These are phyloP conservation scores for Drepana falcataria DNA, from an alignment of 2,888 invertebrate genomes.

Conservation along the genomic window DNA sequence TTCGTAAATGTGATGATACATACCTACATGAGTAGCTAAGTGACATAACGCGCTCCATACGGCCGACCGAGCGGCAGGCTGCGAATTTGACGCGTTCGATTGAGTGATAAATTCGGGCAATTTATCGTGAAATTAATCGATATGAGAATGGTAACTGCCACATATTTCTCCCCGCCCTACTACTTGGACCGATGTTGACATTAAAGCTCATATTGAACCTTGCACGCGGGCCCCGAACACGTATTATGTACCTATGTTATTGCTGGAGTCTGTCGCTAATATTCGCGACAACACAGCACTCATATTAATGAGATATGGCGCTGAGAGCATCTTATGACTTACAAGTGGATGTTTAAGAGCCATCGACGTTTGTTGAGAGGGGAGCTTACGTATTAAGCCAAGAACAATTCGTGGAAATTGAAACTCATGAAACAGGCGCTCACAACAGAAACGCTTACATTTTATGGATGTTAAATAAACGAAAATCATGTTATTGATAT, in stretches of 20 bases:
- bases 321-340: background rate
- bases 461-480: too few relatives aligned
- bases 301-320: background rate
- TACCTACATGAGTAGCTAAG: constrained; percentile 23
- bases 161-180: constrained; percentile 14
- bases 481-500: too few relatives aligned
- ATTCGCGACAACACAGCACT: background rate
- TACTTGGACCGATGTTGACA: constrained; percentile 12
- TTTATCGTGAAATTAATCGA: constrained; percentile 53
- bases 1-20: constrained; percentile 28
- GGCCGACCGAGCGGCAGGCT: constrained; percentile 20
- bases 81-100: constrained; percentile 44
- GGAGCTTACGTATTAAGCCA: background rate
- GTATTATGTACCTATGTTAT: constrained; percentile 1
- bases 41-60: constrained; percentile 20
- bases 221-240: background rate
- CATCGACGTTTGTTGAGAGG: background rate
- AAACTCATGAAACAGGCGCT: background rate
- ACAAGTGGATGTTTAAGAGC: background rate
- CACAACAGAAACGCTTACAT: too few relatives aligned
- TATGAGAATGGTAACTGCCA: constrained; percentile 34
- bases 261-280: background rate
- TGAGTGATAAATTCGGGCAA: constrained; percentile 52
- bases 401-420: background rate
- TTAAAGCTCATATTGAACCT: constrained; percentile 5